A percentile compares a stretch with the other conserved stretches of the same genome.
Conservation (phyloP, 2,113 vertebrate species). For the Cochlearius cochlearius region DNA sequence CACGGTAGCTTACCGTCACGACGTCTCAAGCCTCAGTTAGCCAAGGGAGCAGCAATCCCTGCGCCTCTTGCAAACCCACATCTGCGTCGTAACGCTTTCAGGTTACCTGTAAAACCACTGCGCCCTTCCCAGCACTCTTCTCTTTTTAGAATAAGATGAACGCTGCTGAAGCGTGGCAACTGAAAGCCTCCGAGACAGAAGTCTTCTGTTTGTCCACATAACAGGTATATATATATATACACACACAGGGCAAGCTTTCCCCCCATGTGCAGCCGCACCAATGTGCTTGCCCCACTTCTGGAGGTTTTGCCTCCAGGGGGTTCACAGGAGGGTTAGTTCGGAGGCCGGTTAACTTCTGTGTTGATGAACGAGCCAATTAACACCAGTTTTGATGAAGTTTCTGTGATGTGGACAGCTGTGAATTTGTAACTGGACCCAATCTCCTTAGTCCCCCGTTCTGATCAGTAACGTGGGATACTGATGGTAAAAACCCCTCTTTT, state of each 20-base stretch:
- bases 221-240: neutral
- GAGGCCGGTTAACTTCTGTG: neutral
- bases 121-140: constrained; percentile 17
- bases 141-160: constrained; percentile 11
- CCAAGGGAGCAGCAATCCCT: neutral
- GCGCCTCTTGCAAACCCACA: neutral
- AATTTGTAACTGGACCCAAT: neutral
- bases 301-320: neutral
- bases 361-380: constrained; percentile 2
- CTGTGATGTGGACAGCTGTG: constrained; percentile 8
- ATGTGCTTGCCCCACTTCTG: neutral
- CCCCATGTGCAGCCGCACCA: neutral
- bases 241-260: neutral
- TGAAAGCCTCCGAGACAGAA: neutral
- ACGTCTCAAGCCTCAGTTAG: neutral
- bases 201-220: neutral
- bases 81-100: neutral
- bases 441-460: neutral
- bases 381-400: constrained; percentile 17
- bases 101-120: neutral
- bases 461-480: neutral
- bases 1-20: neutral
- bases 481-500: neutral
- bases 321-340: constrained; percentile 4
- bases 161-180: neutral